A percentile compares a stretch with the other conserved stretches of the same genome.
These are phyloP conservation scores for Tokudaia muenninki DNA, from an alignment of 2,797 vertebrate genomes.

Conservation along the genomic window DNA sequence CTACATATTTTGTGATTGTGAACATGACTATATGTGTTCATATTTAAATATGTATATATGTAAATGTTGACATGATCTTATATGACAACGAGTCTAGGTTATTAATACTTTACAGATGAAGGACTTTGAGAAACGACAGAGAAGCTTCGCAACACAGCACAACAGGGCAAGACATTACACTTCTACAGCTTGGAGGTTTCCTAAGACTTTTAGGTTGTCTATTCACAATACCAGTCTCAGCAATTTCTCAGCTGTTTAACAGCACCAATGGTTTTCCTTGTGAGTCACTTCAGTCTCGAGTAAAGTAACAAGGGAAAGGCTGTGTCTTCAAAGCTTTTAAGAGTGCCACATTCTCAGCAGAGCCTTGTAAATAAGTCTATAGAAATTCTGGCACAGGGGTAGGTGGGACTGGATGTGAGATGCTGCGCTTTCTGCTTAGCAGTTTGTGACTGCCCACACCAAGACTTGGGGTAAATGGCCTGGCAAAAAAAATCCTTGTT, in stretches of 20 bases:
- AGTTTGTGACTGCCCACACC: not conserved
- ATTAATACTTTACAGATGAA: slow-evolving; percentile 5
- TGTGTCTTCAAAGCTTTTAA: not conserved
- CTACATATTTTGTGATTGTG: not conserved
- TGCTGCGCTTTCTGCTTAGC: not conserved
- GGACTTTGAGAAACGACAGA: not conserved
- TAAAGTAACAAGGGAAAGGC: not conserved
- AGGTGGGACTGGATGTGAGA: no score
- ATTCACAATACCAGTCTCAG: not conserved
- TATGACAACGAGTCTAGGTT: not conserved
- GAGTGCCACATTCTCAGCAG: not conserved
- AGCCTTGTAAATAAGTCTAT: not conserved
- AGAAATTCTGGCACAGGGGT: not conserved
- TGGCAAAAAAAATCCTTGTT: not conserved
- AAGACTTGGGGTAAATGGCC: not conserved
- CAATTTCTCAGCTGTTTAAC: not conserved
- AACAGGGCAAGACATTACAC: not conserved
- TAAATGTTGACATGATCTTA: not conserved
- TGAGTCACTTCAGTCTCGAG: slow-evolving; percentile 30
- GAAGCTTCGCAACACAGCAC: not conserved
- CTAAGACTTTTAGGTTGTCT: not conserved
- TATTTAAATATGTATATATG: not conserved
- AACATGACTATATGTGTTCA: not conserved
- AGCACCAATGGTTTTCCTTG: not conserved
- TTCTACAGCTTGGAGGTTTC: not conserved